These are phyloP conservation scores for Ctenochaetus hawaiiensis DNA, from an alignment of 2,797 vertebrate species.

Conservation along the genomic window DNA sequence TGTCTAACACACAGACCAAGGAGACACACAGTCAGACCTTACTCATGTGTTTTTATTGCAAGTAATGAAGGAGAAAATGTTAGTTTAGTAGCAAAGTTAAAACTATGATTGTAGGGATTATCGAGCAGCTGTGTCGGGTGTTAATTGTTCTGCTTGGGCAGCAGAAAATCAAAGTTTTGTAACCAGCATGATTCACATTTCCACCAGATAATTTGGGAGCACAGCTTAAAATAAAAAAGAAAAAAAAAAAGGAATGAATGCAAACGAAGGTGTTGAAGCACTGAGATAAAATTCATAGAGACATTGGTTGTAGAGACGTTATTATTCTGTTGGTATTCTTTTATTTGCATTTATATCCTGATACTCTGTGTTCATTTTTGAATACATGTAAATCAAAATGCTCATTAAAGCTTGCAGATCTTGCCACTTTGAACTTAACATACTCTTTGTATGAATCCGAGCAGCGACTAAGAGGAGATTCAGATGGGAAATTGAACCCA, in stretches of 20 bases:
- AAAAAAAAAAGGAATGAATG: not conserved
- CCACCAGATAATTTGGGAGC: not conserved
- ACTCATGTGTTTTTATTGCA: slow-evolving; percentile 5
- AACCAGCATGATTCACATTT: not conserved
- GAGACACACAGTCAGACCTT: slow-evolving; percentile 19
- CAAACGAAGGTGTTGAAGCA: not conserved
- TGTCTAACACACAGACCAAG: slow-evolving; percentile 32
- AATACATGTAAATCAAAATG: not conserved
- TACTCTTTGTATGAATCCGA: not conserved
- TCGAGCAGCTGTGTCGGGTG: too few relatives aligned
- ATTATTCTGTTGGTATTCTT: too few relatives aligned
- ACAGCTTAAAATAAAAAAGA: too few relatives aligned
- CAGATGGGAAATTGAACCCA: not conserved
- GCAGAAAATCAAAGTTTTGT: not conserved
- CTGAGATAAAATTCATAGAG: too few relatives aligned
- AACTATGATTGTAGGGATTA: not conserved
- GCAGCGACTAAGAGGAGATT: not conserved
- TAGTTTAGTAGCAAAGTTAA: not conserved
- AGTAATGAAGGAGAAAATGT: not conserved
- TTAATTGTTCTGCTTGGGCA: not conserved
- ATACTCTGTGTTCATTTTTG: not conserved
- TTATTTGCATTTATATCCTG: not conserved
- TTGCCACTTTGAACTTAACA: not conserved
- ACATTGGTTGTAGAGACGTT: too few relatives aligned
- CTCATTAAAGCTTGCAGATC: not conserved